Evolutionary conservation across 1,140 invertebrate genomes (phyloP).

Genomic region (Subanguina moxae): DNA sequence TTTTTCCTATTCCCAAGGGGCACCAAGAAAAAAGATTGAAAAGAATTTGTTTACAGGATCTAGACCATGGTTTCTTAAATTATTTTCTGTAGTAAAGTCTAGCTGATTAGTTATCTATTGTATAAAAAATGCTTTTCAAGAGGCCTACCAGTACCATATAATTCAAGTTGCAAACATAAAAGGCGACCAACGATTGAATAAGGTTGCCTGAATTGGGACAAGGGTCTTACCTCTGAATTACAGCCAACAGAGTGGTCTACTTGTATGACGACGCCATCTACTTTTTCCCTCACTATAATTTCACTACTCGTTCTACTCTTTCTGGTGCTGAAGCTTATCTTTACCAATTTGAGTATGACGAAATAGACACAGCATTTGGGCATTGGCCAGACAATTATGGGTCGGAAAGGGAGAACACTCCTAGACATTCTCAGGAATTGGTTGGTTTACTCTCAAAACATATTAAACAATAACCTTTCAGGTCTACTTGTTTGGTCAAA

Average conservation of each 20-base stretch:
- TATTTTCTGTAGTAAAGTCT: too few relatives aligned
- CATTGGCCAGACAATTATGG: constrained; percentile 9
- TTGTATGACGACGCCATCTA: neutral
- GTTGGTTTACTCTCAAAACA: neutral
- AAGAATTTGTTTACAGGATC: too few relatives aligned
- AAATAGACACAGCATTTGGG: constrained; percentile 7
- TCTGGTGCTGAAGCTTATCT: constrained; percentile 1
- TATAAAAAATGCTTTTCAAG: too few relatives aligned
- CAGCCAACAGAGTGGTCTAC: neutral
- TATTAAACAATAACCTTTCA: neutral
- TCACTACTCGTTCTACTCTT: neutral
- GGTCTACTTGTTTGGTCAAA: constrained; percentile 15
- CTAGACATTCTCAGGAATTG: constrained; percentile 10
- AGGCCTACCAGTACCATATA: too few relatives aligned
- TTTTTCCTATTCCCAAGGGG: too few relatives aligned
- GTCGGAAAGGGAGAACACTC: neutral
- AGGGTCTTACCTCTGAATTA: neutral
- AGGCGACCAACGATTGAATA: neutral
- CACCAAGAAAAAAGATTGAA: too few relatives aligned
- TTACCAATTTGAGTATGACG: constrained; percentile 19
- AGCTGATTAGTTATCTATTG: too few relatives aligned
- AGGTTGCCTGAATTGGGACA: neutral
- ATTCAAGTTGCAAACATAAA: neutral
- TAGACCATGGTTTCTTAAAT: too few relatives aligned
- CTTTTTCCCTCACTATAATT: neutral